Base-by-base conservation (phyloP, 1,140 invertebrate genomes). In the Schlechtendalia chinensis region DNA sequence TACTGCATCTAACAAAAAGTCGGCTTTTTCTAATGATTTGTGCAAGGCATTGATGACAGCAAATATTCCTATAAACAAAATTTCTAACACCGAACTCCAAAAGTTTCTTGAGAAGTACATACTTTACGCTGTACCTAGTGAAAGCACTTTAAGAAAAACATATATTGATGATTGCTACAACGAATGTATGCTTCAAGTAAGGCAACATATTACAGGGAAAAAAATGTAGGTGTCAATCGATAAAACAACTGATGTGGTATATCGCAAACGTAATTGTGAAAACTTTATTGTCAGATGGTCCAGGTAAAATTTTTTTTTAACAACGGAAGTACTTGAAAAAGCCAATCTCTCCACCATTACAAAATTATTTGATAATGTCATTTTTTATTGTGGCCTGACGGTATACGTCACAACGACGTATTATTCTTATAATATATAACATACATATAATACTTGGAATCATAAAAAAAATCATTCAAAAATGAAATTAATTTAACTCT, bases 71-170 rank as follows among this genome's bases (percentile, higher is more conserved):
- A 39, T 39, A 3, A 39, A 12, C 11, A 39, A 39, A 12, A 39
- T 39, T 19, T 63, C 61, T 39, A 65, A 32, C 8, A 63, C 14
- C 1, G 27, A 32, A 29, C 29, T 63, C 59, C 59, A 24, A 61
- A 61, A 61, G 12, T 61, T 61, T 61, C 17, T 32, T 32, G 17
- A 63, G 19, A 17, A 63, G 2, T 63, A 63, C 12, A 61, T 16
- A 61, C 59, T 61, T 27, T 16, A 27, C 14, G 59, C 24, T 61
- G 22, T 61, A 16, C 24, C 12, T 17, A 61, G 12, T 61, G 59
- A 61, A 61, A 61, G 59, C 29, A 61, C 59, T 61, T 27, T 61
- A 61, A 61, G 59, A 27, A 61, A 61, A 14, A 61, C 59, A 61
- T 61, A 61, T 16, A 61, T 61, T 27, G 24, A 61, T 27, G 27